Base-by-base conservation (phyloP, 2,888 invertebrate genomes). In the Plebejus anna region DNA sequence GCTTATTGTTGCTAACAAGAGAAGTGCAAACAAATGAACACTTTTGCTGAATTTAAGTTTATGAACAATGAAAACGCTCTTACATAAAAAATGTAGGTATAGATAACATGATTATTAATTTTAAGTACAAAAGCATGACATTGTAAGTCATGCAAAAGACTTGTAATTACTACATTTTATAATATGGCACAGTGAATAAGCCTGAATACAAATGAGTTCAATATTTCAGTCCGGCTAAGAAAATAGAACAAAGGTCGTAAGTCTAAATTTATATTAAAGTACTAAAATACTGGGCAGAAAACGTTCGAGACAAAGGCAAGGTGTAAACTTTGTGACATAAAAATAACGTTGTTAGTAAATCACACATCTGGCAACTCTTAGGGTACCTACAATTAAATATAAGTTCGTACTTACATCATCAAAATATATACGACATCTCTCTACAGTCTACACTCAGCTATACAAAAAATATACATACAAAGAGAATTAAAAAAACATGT, bases 401-500 rank as follows among this genome's bases (percentile, higher is more conserved):
- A 78, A 79, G 83, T 85, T 81, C 82, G 83, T 86, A 87, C 83
- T 82, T 87, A 86, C 84, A 84, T 85, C 81, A 83, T 88, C 84
- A 86, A 87, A 87, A 88, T 87, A 89, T 86, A 83, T 89, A 88
- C 88, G 82, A 88, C 87, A 87, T 87, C 86, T 88, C 88, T 90
- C 85, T 88, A 90, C 87, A 89, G 84, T 86, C 83, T 88, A 90
- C 87, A 89, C 84, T 86, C 83, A 85, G 86, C 87, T 90, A 87
- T 88, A 90, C 88, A 89, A 90, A 89, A 88, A 78, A 79, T 78
- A 80, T 84, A 85, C 84, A 86, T 85, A 87, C 86, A 88, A 90
- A 89, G 87, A 86, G 71, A 89, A 88, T 89, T 91, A 87, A 90
- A 92, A 57, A 92, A 93, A 92, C 90, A 89, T 88, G 88, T 93